Conservation (phyloP, 2,113 vertebrate species). For the Heptranchias perlo region DNA sequence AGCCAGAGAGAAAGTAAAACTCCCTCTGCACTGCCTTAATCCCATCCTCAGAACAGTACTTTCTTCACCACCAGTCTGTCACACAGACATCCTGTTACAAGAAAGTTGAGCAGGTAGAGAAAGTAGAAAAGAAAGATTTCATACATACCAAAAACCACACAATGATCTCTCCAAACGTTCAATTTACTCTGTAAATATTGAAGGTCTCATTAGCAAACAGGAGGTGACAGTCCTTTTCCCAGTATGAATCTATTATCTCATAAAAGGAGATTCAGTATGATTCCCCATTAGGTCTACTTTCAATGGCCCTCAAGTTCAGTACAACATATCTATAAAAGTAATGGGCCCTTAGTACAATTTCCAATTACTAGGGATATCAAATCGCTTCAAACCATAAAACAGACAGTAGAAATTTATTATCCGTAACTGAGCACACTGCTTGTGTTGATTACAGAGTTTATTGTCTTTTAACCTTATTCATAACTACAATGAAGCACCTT, state of each 20-base stretch:
- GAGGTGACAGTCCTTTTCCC: not conserved
- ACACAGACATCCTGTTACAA: not conserved
- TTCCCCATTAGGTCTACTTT: not conserved
- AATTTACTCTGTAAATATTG: not conserved
- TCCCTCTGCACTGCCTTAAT: not conserved
- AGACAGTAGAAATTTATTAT: slow-evolving; percentile 27
- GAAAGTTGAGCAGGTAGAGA: not conserved
- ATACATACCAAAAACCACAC: not conserved
- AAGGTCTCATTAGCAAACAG: slow-evolving; percentile 5
- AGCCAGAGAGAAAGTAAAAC: not conserved
- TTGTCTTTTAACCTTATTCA: slow-evolving; percentile 8
- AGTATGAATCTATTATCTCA: not conserved
- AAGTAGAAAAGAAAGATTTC: not conserved
- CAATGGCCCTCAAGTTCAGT: not conserved
- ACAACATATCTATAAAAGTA: slow-evolving; percentile 5
- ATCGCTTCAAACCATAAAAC: slow-evolving; percentile 1
- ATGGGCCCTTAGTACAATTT: not conserved
- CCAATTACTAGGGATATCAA: slow-evolving; percentile 24
- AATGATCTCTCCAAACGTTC: not conserved
- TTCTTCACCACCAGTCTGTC: no score
- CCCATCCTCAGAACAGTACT: not conserved
- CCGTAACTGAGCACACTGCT: slow-evolving; percentile 3
- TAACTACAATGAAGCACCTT: not conserved
- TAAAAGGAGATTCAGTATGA: not conserved
- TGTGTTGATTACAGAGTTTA: not conserved